Evolutionary conservation across 37 sponge, comb jelly and placozoan genomes (phyloP), one percentile per base, ranked within the genome.

Genomic region (Lycopodina hypogea): DNA sequence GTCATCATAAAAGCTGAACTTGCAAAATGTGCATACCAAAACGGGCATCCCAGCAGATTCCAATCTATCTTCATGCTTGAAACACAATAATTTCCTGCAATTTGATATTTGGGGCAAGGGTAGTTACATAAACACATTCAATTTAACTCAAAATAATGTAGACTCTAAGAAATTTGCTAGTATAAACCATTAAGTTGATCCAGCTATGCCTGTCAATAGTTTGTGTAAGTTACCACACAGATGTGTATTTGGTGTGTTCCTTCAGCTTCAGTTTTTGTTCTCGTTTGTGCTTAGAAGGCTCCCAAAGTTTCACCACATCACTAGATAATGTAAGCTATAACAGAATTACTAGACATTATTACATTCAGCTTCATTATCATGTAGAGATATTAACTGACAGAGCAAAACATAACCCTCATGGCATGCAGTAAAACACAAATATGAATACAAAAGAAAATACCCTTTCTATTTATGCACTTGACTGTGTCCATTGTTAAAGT

Each of bases 281-380:
- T 62, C 99, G 56, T 24, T 94, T 89, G 61, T 92, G 76, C 41
- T 91, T 89, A 34, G 99, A 93, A 79, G 87, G 92, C 66, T 98
- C 93, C 64, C 78, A 84, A 76, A 98, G 93, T 8, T 94, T 93
- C 62, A 94, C 94, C 65, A 87, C 75, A 51, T 93, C 99, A 80
- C 92, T 93, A 62, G 93, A 76, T 23, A 98, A 74, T 48, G 75
- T 76, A n/a, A 98, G 81, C 93, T 97, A 77, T 19, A 71, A n/a
- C 26, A 29, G 52, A 11, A 33, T 29, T 41, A 28, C 23, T 18
- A 21, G 23, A 40, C 3, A 58, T 59, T 11, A 19, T 3, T 3
- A 59, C 55, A 53, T 17, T n/a, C n/a, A n/a, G n/a, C n/a, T n/a
- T n/a, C n/a, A n/a, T n/a, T n/a, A n/a, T n/a, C n/a, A n/a, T n/a